phyloP scores from a whole-genome alignment of 1,140 invertebrate species.

The Papilio machaon region DNA sequence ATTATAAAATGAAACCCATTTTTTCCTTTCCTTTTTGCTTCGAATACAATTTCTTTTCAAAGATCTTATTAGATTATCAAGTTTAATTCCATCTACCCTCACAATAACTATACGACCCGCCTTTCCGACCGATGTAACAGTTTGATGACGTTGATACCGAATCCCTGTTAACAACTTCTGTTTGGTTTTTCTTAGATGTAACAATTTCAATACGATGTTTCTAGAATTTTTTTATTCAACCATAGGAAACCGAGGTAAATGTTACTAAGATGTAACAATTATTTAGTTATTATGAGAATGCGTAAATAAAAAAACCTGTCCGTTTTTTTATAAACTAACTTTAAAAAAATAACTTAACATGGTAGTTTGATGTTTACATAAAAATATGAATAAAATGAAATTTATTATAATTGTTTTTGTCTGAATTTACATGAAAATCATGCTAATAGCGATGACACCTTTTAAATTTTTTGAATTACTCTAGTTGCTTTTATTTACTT shows the following conservation, averaged over 20 bases:
- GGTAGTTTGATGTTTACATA: background rate
- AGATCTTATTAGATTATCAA: conserved; percentile 45
- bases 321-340: background rate
- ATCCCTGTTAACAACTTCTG: conserved; percentile 59
- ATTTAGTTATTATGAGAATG: background rate
- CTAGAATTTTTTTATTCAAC: background rate
- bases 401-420: background rate
- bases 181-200: conserved; percentile 21
- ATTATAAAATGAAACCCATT: conserved; percentile 40
- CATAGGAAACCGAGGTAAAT: background rate
- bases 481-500: background rate
- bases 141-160: conserved; percentile 77
- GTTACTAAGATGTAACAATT: background rate
- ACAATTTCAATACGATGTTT: background rate
- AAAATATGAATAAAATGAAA: background rate
- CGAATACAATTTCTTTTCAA: background rate
- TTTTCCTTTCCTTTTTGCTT: conserved; percentile 39
- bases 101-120: conserved; percentile 45
- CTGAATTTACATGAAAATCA: background rate
- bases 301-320: background rate
- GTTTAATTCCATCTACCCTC: conserved; percentile 69
- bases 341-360: no score
- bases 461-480: background rate
- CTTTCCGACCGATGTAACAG: conserved; percentile 62
- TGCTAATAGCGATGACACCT: background rate